These are phyloP conservation scores for Paedocypris micromegethes DNA, from an alignment of 2,797 vertebrate species.

Conservation along the genomic window DNA sequence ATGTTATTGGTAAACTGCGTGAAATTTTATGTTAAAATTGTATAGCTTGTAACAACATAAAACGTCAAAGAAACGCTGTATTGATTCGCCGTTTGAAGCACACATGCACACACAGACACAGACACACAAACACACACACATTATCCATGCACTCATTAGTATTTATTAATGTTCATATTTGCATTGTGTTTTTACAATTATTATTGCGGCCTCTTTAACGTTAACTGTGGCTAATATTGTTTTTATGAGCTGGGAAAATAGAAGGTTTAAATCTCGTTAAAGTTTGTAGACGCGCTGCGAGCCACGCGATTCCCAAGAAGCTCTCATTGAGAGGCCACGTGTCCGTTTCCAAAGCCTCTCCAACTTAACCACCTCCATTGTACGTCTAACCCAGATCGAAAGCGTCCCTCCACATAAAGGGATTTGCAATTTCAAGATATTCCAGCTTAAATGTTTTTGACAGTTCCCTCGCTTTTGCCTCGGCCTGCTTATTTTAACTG, in stretches of 20 bases:
- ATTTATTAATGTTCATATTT: too few species aligned
- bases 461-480: conserved; percentile 99
- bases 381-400: conserved; percentile 98
- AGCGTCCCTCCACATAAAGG: conserved; percentile 99
- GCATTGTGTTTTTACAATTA: background rate
- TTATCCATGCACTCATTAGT: background rate
- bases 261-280: conserved; percentile 67
- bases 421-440: conserved; percentile 99
- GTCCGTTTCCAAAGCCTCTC: conserved; percentile 99
- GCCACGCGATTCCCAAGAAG: conserved; percentile 93
- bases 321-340: conserved; percentile 99
- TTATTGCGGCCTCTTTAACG: background rate
- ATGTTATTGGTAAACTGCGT: too few species aligned
- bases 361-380: conserved; percentile 99
- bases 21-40: too few species aligned
- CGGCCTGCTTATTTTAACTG: conserved; percentile 99
- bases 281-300: conserved; percentile 85
- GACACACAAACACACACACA: too few species aligned
- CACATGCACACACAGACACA: too few species aligned
- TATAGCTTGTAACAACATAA: too few species aligned
- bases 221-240: background rate
- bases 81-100: too few species aligned
- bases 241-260: conserved; percentile 38
- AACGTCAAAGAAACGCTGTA: too few species aligned
- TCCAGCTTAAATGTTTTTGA: conserved; percentile 99